A percentile compares a stretch with the other conserved stretches of the same genome.
These are phyloP conservation scores for Tenebrosternarchus preto DNA, from an alignment of 2,113 vertebrate species.

Conservation along the genomic window DNA sequence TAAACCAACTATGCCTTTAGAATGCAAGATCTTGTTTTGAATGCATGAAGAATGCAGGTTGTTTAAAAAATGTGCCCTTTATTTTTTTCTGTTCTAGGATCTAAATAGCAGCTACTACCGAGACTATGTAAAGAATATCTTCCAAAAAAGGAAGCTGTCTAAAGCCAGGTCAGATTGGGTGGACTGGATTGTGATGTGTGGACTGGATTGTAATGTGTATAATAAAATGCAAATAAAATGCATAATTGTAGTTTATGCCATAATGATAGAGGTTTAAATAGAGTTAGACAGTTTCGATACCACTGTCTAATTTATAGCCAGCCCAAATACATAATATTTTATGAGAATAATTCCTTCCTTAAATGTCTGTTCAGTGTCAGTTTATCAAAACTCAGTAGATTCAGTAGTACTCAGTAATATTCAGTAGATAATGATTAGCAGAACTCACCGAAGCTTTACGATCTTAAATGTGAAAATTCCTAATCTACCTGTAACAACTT, in stretches of 20 bases:
- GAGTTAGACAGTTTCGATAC: neutral
- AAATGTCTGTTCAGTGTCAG: neutral
- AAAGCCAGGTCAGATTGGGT: slow-evolving; percentile 66
- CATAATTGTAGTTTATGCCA: neutral
- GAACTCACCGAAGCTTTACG: neutral
- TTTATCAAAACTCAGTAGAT: neutral
- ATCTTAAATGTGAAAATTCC: neutral
- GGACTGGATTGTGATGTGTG: neutral
- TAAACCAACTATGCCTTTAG: neutral
- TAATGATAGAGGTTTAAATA: neutral
- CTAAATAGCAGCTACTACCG: slow-evolving; percentile 73
- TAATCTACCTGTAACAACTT: neutral
- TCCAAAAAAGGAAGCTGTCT: slow-evolving; percentile 71
- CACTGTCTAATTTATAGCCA: neutral
- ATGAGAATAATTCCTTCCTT: slow-evolving; percentile 18
- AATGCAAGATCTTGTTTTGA: too few relatives aligned
- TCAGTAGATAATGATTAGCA: neutral
- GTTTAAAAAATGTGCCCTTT: neutral
- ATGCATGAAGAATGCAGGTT: too few relatives aligned
- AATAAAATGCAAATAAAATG: slow-evolving; percentile 26
- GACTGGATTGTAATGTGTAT: neutral
- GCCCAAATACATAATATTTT: neutral
- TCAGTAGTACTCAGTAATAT: neutral
- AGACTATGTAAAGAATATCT: slow-evolving; percentile 82
- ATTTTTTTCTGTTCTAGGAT: slow-evolving; percentile 65